Conservation (phyloP, 2,888 invertebrate species). For the Minunthozetes semirufus region DNA sequence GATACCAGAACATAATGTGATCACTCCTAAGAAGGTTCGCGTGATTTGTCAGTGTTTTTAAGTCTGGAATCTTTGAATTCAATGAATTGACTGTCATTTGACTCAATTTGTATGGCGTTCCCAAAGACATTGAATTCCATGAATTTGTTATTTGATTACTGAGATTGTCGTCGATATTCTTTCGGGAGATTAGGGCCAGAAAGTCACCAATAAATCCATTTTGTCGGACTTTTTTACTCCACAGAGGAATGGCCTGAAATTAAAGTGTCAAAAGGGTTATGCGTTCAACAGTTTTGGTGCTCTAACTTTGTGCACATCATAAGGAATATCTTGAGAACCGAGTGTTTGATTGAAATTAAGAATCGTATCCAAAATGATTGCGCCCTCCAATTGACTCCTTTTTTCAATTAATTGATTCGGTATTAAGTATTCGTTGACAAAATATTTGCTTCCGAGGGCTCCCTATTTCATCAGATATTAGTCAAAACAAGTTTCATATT, state of each 20-base stretch:
- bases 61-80: constrained; percentile 44
- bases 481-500: not conserved
- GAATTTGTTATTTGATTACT: constrained; percentile 42
- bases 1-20: constrained; percentile 48
- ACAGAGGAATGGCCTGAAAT: constrained; percentile 27
- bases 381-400: constrained; percentile 22
- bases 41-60: constrained; percentile 45
- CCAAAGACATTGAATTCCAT: constrained; percentile 31
- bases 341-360: constrained; percentile 46
- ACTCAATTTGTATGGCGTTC: constrained; percentile 40
- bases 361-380: constrained; percentile 47
- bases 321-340: constrained; percentile 41
- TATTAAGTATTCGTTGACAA: constrained; percentile 46
- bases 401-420: constrained; percentile 40
- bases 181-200: constrained; percentile 46
- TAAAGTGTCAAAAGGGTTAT: not conserved
- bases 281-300: too few species aligned
- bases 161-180: constrained; percentile 44
- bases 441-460: constrained; percentile 45
- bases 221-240: constrained; percentile 16
- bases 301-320: constrained; percentile 44
- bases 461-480: constrained; percentile 39
- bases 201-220: constrained; percentile 45
- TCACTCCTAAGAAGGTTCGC: constrained; percentile 48
- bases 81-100: constrained; percentile 44